Percentiles rank a stretch among this genome's conserved stretches.
Conservation (phyloP, 2,113 vertebrate species). For the Jacana jacana region DNA sequence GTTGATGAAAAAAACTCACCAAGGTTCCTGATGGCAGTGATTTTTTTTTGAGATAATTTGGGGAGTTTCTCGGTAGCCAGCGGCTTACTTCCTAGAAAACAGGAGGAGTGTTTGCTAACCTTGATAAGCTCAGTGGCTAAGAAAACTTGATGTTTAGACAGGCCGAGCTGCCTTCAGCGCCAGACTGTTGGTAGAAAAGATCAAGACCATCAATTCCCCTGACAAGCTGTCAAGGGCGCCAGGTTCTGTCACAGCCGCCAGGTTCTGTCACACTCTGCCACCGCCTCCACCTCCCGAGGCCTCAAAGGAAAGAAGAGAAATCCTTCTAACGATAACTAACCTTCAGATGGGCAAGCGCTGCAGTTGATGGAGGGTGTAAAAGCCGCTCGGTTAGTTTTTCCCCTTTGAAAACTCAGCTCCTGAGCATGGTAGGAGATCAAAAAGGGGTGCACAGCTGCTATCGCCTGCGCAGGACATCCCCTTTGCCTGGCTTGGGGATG, state of each 20-base stretch:
- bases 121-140: background rate
- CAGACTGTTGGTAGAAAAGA: background rate
- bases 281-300: background rate
- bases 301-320: background rate
- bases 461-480: background rate
- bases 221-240: background rate
- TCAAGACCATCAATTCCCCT: background rate
- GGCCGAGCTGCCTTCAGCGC: background rate
- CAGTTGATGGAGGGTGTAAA: fast-evolving
- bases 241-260: background rate
- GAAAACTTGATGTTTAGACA: background rate
- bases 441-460: background rate
- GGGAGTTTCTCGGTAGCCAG: background rate
- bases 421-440: background rate
- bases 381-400: background rate
- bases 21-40: background rate
- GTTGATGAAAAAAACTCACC: background rate
- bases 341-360: background rate
- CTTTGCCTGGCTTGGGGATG: background rate
- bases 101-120: background rate
- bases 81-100: background rate
- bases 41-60: background rate
- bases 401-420: background rate
- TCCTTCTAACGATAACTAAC: background rate
- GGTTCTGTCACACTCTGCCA: too few species aligned